Evolutionary conservation across 2,888 invertebrate genomes (phyloP).

Genomic region (Cotesia congregata): DNA sequence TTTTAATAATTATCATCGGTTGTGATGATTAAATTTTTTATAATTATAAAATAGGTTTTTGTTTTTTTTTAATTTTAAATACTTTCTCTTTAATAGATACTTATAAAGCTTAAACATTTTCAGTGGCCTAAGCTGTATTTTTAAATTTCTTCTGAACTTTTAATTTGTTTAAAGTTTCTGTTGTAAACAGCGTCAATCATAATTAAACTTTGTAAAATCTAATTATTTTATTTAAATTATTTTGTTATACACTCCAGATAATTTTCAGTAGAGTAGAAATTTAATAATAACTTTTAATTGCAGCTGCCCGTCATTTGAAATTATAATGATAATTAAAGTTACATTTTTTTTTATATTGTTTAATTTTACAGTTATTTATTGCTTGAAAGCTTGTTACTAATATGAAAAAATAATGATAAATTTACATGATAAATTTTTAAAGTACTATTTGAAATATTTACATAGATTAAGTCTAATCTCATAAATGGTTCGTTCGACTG

Average conservation of each 20-base stretch:
- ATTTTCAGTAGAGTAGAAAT: too few relatives aligned
- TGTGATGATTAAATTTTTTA: background rate
- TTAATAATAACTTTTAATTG: too few relatives aligned
- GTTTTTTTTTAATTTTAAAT: conserved; percentile 13
- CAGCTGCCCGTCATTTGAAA: too few relatives aligned
- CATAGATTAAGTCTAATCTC: conserved; percentile 25
- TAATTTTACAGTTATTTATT: background rate
- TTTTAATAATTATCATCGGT: background rate
- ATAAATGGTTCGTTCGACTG: background rate
- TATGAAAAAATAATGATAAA: background rate
- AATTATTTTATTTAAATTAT: too few relatives aligned
- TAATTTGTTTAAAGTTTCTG: too few relatives aligned
- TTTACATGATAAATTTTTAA: background rate
- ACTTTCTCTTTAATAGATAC: background rate
- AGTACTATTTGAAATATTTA: conserved; percentile 25
- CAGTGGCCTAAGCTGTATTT: too few relatives aligned
- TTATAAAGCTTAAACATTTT: background rate
- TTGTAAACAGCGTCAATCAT: too few relatives aligned
- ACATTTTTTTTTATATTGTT: background rate
- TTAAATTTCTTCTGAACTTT: too few relatives aligned
- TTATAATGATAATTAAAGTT: too few relatives aligned
- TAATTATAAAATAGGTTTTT: background rate
- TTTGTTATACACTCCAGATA: too few relatives aligned
- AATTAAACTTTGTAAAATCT: too few relatives aligned
- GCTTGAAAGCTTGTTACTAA: background rate